Evolutionary conservation across 2,797 vertebrate genomes (phyloP), one percentile per base, ranked within the genome.

Genomic region (Silurus lanzhouensis): DNA sequence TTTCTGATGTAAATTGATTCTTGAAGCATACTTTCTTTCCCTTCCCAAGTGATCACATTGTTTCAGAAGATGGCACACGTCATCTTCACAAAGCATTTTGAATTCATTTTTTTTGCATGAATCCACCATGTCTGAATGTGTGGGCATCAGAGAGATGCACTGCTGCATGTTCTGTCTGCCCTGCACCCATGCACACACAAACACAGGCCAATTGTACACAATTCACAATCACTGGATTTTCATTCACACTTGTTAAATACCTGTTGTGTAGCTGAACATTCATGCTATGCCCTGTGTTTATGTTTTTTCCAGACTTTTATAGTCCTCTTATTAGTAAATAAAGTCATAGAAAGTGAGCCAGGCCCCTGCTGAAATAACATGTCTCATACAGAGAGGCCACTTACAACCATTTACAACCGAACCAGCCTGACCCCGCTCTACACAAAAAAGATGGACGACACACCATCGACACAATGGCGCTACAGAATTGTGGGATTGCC

Each of bases 301-400:
- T 22, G 19, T 63, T 7, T n/a, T 55, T 55, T 75, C 52, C 72
- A 74, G 22, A 75, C n/a, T 15, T 74, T 5, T 74, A 52, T 52
- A n/a, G 12, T 52, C 72, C 6, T 48, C 6, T 55, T 57, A 55
- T 60, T 38, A 58, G 9, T 80, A 71, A 71, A 48, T 19, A 71
- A 84, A 60, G 3, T 44, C n/a, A 61, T 38, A 8, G 19, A 48
- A 46, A 19, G 12, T n/a, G 67, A 81, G 70, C 78, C 83, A 87
- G 70, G 79, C n/a, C 14, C 55, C 83, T 72, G 83, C 70, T 38
- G 76, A 71, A 60, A 25, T 52, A 71, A 88, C 52, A 70, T 64
- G 75, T 52, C 22, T 52, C 76, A 81, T 52, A 87, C 48, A 63
- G 83, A 71, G 74, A 48, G 6, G 25, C 7, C 55, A 83, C 63